phyloP scores from a whole-genome alignment of 2,113 vertebrate species.

The Vanacampus margaritifer region DNA sequence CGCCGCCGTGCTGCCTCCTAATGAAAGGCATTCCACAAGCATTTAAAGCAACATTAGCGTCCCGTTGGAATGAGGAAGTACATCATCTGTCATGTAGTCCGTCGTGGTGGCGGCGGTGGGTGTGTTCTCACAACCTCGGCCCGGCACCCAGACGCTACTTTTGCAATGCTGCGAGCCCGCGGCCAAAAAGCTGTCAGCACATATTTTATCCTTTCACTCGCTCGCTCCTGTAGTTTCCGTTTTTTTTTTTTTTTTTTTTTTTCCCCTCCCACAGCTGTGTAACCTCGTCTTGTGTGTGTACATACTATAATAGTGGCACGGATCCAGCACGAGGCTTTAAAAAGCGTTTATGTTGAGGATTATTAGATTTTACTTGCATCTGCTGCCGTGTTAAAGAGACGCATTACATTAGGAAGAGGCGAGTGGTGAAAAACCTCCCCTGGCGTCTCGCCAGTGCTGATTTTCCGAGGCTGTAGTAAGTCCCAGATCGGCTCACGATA shows the following conservation, averaged over 20 bases:
- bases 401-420: not conserved
- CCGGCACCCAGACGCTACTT: conserved; percentile 66
- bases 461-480: too few relatives aligned
- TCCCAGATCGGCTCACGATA: too few relatives aligned
- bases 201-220: conserved; percentile 60
- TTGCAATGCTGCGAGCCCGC: conserved; percentile 52
- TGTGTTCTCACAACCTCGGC: conserved; percentile 47
- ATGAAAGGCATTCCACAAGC: conserved; percentile 3
- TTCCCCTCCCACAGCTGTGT: not conserved
- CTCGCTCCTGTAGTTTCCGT: conserved; percentile 46
- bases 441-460: not conserved
- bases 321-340: not conserved
- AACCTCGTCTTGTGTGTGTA: conserved; percentile 10
- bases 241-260: not conserved
- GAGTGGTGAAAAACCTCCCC: not conserved
- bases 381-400: conserved; percentile 10
- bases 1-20: not conserved
- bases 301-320: conserved; percentile 9
- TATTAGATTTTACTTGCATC: conserved; percentile 11
- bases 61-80: conserved; percentile 19
- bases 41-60: conserved; percentile 25
- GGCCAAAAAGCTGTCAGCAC: conserved; percentile 69
- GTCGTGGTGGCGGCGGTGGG: conserved; percentile 5
- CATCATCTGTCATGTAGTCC: conserved; percentile 47
- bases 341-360: conserved; percentile 1